Evolutionary conservation across 2,888 invertebrate species (phyloP).

Genomic region (Arctia plantaginis): DNA sequence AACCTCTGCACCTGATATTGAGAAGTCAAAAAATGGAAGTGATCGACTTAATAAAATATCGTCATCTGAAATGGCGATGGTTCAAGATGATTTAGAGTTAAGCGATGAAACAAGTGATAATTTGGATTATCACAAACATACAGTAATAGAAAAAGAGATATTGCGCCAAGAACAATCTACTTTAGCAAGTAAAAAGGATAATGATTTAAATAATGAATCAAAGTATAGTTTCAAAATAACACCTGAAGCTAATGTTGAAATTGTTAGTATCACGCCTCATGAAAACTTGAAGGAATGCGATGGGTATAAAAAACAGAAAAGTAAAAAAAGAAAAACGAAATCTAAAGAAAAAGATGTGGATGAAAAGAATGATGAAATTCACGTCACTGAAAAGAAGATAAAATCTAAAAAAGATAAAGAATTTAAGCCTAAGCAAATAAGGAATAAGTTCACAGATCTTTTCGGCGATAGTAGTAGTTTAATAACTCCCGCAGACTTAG

Average conservation of each 20-base stretch:
- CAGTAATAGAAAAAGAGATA: conserved; percentile 14
- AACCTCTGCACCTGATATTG: neutral
- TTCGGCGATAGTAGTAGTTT: conserved; percentile 80
- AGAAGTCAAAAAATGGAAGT: conserved; percentile 11
- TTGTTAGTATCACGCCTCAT: conserved; percentile 20
- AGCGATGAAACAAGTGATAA: conserved; percentile 77
- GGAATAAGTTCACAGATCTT: conserved; percentile 71
- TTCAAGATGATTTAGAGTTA: conserved; percentile 76
- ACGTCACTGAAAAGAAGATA: conserved; percentile 43
- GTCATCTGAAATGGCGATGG: conserved; percentile 53
- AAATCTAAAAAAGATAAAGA: conserved; percentile 52
- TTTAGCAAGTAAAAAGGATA: neutral
- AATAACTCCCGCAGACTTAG: conserved; percentile 79
- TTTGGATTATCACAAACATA: conserved; percentile 38
- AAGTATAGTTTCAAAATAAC: neutral
- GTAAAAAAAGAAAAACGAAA: conserved; percentile 56
- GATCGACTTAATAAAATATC: conserved; percentile 13
- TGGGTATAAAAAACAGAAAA: conserved; percentile 53
- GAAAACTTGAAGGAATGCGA: conserved; percentile 34
- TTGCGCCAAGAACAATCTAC: neutral
- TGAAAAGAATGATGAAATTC: conserved; percentile 27
- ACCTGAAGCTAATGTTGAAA: conserved; percentile 6
- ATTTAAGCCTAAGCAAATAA: conserved; percentile 50
- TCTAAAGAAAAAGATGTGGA: conserved; percentile 47
- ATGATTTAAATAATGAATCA: conserved; percentile 3